These are phyloP conservation scores for Goniozus legneri DNA, from an alignment of 1,140 invertebrate species.

Conservation along the genomic window DNA sequence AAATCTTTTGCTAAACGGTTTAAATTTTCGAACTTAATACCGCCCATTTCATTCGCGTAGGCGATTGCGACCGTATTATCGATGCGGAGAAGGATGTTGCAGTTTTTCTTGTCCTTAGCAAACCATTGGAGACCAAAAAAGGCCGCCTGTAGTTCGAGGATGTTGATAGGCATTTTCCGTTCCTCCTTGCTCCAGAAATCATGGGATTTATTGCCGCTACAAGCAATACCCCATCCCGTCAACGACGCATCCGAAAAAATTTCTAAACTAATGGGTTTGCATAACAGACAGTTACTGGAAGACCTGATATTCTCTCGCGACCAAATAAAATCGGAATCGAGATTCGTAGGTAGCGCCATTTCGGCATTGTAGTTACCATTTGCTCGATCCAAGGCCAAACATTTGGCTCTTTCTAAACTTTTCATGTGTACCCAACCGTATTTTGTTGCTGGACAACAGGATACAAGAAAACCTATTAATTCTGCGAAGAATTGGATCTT, in stretches of 20 bases:
- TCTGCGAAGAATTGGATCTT: slow-evolving; percentile 21
- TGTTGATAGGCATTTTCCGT: neutral
- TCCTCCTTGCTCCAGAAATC: neutral
- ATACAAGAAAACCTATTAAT: slow-evolving; percentile 21
- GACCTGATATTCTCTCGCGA: neutral
- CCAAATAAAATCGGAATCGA: neutral
- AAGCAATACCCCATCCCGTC: slow-evolving; percentile 1
- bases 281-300: neutral
- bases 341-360: neutral
- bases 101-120: neutral
- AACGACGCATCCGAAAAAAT: neutral
- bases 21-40: slow-evolving; percentile 31
- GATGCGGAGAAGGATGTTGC: neutral
- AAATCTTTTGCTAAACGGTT: slow-evolving; percentile 25
- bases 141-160: neutral
- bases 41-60: slow-evolving; percentile 18
- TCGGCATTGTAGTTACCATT: slow-evolving; percentile 11
- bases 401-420: slow-evolving; percentile 18
- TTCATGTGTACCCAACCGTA: slow-evolving; percentile 29
- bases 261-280: neutral
- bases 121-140: neutral
- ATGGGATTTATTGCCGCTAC: neutral
- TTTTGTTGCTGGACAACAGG: slow-evolving; percentile 20
- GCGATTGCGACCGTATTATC: neutral
- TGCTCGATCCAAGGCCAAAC: neutral